Base-by-base conservation (phyloP, 1,140 invertebrate species). In the Luehdorfia chinensis region DNA sequence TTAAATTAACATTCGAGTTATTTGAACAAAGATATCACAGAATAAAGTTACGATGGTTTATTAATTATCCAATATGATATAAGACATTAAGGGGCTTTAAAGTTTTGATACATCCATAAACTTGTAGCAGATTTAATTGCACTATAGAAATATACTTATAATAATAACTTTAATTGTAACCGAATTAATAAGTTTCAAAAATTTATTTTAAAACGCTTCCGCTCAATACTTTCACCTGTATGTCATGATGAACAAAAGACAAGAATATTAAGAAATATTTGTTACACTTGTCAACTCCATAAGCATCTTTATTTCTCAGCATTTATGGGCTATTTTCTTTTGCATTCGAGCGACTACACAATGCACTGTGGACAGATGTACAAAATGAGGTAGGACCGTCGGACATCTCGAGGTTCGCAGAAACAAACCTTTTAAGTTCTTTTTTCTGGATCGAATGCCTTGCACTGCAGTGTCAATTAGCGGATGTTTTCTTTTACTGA, bases 331-430 rank as follows among this genome's bases (percentile, higher is more conserved):
- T 39, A 39, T 21, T 15, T 39, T 25, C 9, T 19, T 23, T 39
- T 25, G 34, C 19, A n/a, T 9, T 2, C 7, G 3, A 21, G 12
- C 12, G 11, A 15, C 5, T 39, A 23, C 37, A 41, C 37, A 41
- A 41, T 41, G 37, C 37, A 28, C 19, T 8, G 32, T 34, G 23
- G 37, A 43, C 39, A 43, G 39, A 43, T 43, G 39, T 43, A 43
- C 25, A 18, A 43, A 30, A 43, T 43, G 39, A 36, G 33, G 39
- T 43, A 43, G 16, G 39, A 30, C 14, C 39, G 39, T 3, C 33
- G 15, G 16, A 18, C 39, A 25, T 43, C 25, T 43, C 19, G 39
- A 15, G 1, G 13, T 43, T 43, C 39, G 39, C 23, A 43, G 37
- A 41, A 41, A 41, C 28, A 41, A 41, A 41, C 27, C 37, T 39